Conservation (phyloP, 2,113 vertebrate species). For the Leptodactylus fuscus region DNA sequence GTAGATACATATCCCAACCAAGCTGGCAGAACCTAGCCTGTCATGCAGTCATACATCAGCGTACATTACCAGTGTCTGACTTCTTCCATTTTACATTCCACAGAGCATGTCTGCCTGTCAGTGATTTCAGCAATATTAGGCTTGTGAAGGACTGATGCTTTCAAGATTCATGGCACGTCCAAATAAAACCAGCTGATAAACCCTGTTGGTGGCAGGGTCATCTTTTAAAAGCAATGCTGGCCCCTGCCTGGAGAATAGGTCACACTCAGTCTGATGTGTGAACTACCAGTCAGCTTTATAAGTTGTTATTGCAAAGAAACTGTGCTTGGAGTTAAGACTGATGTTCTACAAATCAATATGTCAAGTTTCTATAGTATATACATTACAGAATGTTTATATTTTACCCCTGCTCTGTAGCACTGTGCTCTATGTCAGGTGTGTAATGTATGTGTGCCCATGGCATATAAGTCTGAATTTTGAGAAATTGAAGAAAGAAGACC, state of each 20-base stretch:
- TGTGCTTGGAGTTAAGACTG: neutral
- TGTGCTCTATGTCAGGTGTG: too few relatives aligned
- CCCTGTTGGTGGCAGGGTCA: constrained; percentile 30
- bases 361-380: neutral
- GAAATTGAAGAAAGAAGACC: neutral
- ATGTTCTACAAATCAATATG: constrained; percentile 21
- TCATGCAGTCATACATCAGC: neutral
- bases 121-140: neutral
- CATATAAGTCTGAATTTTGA: too few relatives aligned
- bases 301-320: neutral
- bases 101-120: neutral
- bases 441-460: neutral
- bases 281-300: neutral
- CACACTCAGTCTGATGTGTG: constrained; percentile 8
- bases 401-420: neutral
- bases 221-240: constrained; percentile 42
- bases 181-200: constrained; percentile 38
- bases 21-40: neutral
- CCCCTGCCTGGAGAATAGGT: constrained; percentile 19
- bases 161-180: constrained; percentile 40
- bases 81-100: constrained; percentile 19
- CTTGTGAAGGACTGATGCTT: constrained; percentile 1
- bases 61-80: neutral
- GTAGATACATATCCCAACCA: neutral
- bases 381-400: neutral